These are phyloP conservation scores for Phaenicophaeus curvirostris DNA, from an alignment of 2,797 vertebrate species.

Conservation along the genomic window DNA sequence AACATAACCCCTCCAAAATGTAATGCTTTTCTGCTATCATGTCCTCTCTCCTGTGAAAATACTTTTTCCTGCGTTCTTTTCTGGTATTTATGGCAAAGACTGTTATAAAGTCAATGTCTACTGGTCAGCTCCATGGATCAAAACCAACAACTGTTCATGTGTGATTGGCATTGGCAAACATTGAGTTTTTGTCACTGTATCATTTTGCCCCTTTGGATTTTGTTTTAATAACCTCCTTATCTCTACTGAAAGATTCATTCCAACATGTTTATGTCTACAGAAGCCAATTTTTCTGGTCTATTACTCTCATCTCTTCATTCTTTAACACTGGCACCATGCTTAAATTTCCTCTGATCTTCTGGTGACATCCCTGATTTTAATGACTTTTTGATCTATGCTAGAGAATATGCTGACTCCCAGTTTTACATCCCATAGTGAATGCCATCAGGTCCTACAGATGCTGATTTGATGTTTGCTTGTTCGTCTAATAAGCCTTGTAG, in stretches of 20 bases:
- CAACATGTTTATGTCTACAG: neutral
- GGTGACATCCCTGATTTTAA: constrained; percentile 55
- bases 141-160: neutral
- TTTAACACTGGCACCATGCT: constrained; percentile 17
- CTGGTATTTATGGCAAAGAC: neutral
- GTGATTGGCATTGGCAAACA: neutral
- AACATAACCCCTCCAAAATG: neutral
- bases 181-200: neutral
- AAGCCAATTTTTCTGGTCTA: constrained; percentile 40
- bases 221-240: constrained; percentile 22
- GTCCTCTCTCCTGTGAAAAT: neutral
- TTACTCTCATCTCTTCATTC: constrained; percentile 23
- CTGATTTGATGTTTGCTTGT: constrained; percentile 66
- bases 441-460: constrained; percentile 49
- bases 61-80: neutral
- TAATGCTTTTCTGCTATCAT: neutral
- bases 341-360: constrained; percentile 29
- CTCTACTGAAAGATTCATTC: constrained; percentile 21
- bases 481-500: constrained; percentile 66
- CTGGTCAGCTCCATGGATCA: neutral
- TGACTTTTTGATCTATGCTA: constrained; percentile 63
- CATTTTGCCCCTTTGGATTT: neutral
- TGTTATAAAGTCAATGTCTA: neutral
- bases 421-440: constrained; percentile 35
- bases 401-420: constrained; percentile 29